Evolutionary conservation across 2,797 vertebrate genomes (phyloP), one percentile per base, ranked within the genome.

Genomic region (Glossophaga mutica): DNA sequence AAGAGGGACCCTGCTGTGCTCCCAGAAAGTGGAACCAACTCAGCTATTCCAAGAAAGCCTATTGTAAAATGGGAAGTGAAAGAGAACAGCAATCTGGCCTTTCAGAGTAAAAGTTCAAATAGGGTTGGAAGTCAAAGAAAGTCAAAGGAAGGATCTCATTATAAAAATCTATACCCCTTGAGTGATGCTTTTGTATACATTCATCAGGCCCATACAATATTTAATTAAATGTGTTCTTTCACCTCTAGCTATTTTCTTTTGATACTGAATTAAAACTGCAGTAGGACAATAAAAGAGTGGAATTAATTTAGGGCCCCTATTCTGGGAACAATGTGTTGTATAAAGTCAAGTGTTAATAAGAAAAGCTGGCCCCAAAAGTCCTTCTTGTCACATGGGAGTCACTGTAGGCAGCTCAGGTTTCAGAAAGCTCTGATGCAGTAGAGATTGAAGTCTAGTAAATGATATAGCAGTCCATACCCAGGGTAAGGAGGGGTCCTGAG

Each of bases 191-290:
- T 84, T 92, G 65, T 86, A 50, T 74, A 93, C 62, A 76, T 70
- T 78, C 73, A 94, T 93, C 90, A 73, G 71, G 50, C 29, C 70
- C 62, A 89, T 70, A 77, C 37, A 86, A 62, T 90, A 92, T 94
- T 97, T 96, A 94, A 96, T 97, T 97, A 97, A 96, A 85, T 55
- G 46, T 85, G 52, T 96, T 82, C 55, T 91, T 70, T 96, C 55
- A 95, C 87, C 93, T 95, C 84, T 84, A 52, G 89, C 84, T 74
- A 76, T 91, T 88, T 96, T 70, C n/a, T 65, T 65, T 32, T 32
- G n/a, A 82, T 79, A 44, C 46, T 90, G 65, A 96, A 95, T 93
- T 94, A 82, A 96, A 82, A 88, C 39, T 68, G 21, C 44, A 68
- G 2, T 24, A 71, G 21, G 37, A 91, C 8, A 81, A 29, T 62